Conservation (phyloP, 2,113 vertebrate species). For the Chaetura pelagica region DNA sequence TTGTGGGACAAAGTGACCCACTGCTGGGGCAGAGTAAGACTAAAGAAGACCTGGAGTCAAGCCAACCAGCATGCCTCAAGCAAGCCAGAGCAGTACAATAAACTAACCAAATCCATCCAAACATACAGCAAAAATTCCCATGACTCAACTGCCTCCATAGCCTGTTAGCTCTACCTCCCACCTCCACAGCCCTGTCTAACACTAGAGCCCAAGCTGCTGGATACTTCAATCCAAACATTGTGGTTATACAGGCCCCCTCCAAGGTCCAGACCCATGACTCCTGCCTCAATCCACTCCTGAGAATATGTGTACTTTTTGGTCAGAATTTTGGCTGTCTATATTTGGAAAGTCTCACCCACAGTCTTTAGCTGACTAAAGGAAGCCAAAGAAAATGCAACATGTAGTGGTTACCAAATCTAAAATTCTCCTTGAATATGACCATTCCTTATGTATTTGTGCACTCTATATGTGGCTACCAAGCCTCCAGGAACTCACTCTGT, state of each 20-base stretch:
- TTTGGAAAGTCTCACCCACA: constrained; percentile 62
- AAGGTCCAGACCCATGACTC: constrained; percentile 27
- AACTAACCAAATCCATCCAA: constrained; percentile 60
- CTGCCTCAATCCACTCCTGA: constrained; percentile 22
- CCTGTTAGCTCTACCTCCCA: constrained; percentile 35
- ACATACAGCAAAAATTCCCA: constrained; percentile 38
- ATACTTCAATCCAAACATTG: constrained; percentile 24
- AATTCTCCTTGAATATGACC: neutral
- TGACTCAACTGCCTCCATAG: constrained; percentile 17
- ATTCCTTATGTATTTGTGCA: neutral
- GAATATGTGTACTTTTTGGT: constrained; percentile 40
- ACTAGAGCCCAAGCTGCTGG: neutral
- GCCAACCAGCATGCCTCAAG: neutral
- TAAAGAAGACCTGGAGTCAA: constrained; percentile 6
- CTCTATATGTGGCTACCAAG: neutral
- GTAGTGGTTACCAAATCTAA: constrained; percentile 9
- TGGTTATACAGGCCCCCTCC: neutral
- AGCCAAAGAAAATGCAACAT: constrained; percentile 54
- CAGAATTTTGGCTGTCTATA: constrained; percentile 41
- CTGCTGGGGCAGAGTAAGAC: neutral
- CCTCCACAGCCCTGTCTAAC: neutral
- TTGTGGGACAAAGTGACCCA: constrained; percentile 19
- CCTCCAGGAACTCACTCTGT: neutral
- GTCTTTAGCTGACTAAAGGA: constrained; percentile 12
- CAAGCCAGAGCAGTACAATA: constrained; percentile 14